Evolutionary conservation across 2,113 vertebrate species (phyloP).

Genomic region (Microcebus ravelobensis): DNA sequence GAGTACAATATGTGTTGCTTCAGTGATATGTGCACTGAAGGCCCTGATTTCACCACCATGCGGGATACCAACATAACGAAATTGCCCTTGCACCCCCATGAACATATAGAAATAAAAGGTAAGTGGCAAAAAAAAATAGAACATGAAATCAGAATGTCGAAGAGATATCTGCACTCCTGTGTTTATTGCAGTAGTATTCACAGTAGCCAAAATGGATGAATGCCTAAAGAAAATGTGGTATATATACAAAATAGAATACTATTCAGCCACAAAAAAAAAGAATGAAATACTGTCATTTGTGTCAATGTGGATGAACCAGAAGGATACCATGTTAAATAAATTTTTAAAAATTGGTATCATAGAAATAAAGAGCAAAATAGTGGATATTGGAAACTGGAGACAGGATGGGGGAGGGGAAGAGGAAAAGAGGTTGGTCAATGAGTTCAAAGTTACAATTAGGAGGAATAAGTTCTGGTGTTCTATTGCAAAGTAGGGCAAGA

Average conservation of each 20-base stretch:
- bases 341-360: neutral
- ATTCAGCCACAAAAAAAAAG: neutral
- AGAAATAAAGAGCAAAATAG: neutral
- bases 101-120: too few relatives aligned
- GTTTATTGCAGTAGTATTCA: neutral
- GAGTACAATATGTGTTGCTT: too few relatives aligned
- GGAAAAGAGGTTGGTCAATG: neutral
- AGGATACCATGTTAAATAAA: neutral
- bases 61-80: too few relatives aligned
- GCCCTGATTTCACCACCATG: too few relatives aligned
- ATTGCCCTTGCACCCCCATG: too few relatives aligned
- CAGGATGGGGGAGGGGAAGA: neutral
- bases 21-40: too few relatives aligned
- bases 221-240: neutral
- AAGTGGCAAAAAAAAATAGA: too few relatives aligned
- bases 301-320: neutral
- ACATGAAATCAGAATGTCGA: neutral
- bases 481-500: neutral
- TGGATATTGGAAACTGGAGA: neutral
- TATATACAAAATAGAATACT: neutral
- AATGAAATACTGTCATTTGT: neutral
- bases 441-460: neutral
- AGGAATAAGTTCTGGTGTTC: neutral
- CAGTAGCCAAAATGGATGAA: neutral
- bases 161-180: neutral